phyloP scores from a whole-genome alignment of 2,888 invertebrate genomes.

The Diarsia brunnea region DNA sequence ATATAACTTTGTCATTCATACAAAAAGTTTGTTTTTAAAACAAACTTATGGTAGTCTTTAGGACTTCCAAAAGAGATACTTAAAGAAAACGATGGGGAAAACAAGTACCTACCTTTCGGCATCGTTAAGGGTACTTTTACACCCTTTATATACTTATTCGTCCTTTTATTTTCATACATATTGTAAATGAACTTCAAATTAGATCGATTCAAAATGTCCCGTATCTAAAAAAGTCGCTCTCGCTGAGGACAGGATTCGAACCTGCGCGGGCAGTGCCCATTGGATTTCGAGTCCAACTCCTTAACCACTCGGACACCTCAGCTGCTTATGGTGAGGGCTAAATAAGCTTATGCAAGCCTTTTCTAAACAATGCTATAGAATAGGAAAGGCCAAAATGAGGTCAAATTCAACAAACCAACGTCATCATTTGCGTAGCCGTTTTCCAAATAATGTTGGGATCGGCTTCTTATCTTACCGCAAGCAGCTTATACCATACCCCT shows the following conservation, averaged over 20 bases:
- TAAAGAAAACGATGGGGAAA: too few species aligned
- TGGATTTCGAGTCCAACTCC: slow-evolving; percentile 91
- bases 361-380: not conserved
- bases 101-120: too few species aligned
- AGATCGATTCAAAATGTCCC: not conserved
- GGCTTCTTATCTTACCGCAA: not conserved
- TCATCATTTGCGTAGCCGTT: not conserved
- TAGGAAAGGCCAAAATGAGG: not conserved
- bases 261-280: slow-evolving; percentile 91
- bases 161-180: too few species aligned
- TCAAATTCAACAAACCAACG: not conserved
- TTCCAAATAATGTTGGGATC: not conserved
- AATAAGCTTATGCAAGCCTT: not conserved
- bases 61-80: too few species aligned
- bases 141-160: too few species aligned
- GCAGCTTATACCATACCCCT: too few species aligned
- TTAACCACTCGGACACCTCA: slow-evolving; percentile 91
- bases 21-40: too few species aligned
- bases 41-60: too few species aligned
- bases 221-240: slow-evolving; percentile 11
- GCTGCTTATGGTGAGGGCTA: slow-evolving; percentile 66
- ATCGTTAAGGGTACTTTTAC: too few species aligned
- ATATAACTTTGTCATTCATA: too few species aligned
- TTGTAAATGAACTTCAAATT: slow-evolving; percentile 55
- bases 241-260: slow-evolving; percentile 88